These are phyloP conservation scores for Melangyna quadrimaculata DNA, from an alignment of 2,888 invertebrate species.

Conservation along the genomic window DNA sequence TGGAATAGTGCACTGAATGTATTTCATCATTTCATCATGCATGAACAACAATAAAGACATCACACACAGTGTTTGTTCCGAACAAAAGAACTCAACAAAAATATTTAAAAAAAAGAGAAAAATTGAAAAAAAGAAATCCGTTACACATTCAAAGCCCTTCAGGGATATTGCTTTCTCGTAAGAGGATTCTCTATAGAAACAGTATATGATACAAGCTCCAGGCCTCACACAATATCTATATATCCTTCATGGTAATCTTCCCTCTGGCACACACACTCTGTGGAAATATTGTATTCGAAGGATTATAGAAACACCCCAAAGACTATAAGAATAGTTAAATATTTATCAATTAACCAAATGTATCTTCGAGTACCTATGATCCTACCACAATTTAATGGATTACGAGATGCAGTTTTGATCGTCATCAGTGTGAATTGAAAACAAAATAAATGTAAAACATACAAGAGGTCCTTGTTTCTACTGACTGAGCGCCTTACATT, in stretches of 20 bases:
- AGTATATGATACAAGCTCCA: neutral
- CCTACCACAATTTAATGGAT: slow-evolving; percentile 37
- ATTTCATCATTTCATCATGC: slow-evolving; percentile 42
- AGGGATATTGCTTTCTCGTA: slow-evolving; percentile 24
- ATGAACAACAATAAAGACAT: slow-evolving; percentile 53
- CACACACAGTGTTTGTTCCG: slow-evolving; percentile 40
- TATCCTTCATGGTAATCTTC: neutral
- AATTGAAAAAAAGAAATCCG: neutral
- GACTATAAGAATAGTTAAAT: neutral
- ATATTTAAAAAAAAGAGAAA: neutral
- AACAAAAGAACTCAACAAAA: slow-evolving; percentile 41
- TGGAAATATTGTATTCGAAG: slow-evolving; percentile 3
- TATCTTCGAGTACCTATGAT: slow-evolving; percentile 8
- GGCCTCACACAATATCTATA: neutral
- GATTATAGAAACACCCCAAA: slow-evolving; percentile 13
- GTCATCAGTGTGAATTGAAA: neutral
- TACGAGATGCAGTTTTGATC: slow-evolving; percentile 21
- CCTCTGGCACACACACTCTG: neutral
- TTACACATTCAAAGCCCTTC: slow-evolving; percentile 27
- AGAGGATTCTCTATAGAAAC: slow-evolving; percentile 21
- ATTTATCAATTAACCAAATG: slow-evolving; percentile 50
- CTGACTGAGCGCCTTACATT: too few relatives aligned
- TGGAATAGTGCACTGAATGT: slow-evolving; percentile 24
- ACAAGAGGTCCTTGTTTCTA: slow-evolving; percentile 23
- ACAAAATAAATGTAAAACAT: too few relatives aligned